phyloP scores from a whole-genome alignment of 2,888 invertebrate species.

The Maniola hyperantus region DNA sequence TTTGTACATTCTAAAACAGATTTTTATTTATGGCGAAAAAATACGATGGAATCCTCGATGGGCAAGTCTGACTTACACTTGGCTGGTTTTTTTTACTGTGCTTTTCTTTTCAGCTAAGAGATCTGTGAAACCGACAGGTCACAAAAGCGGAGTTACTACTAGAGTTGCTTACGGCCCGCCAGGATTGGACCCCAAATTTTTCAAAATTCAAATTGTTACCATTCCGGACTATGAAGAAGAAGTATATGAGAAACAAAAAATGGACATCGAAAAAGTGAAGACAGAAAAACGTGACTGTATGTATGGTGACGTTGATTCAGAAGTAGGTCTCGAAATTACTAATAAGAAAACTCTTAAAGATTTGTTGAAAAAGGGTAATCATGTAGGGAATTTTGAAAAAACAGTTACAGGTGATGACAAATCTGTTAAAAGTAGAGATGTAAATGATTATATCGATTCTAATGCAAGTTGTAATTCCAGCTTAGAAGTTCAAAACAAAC shows the following conservation, averaged over 20 bases:
- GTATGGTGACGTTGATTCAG: slow-evolving; percentile 20
- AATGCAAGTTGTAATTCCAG: not conserved
- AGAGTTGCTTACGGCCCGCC: slow-evolving; percentile 32
- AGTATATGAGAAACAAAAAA: not conserved
- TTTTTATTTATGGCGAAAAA: no score
- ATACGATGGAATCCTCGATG: no score
- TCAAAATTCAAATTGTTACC: slow-evolving; percentile 19
- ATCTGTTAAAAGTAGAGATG: not conserved
- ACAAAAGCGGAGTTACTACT: not conserved
- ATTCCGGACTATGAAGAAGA: not conserved
- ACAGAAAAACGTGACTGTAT: slow-evolving; percentile 1
- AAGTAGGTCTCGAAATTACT: slow-evolving; percentile 17
- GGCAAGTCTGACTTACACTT: no score
- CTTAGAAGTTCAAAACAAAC: not conserved
- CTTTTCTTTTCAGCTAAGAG: not conserved
- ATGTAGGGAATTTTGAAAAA: not conserved
- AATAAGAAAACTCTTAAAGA: slow-evolving; percentile 17
- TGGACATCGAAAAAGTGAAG: not conserved
- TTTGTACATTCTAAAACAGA: no score
- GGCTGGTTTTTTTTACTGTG: slow-evolving; percentile 4
- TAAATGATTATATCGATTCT: not conserved
- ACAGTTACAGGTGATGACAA: not conserved
- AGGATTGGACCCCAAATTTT: slow-evolving; percentile 14
- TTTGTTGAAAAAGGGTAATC: not conserved
- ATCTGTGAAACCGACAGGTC: not conserved